Evolutionary conservation across 2,113 vertebrate species (phyloP).

Genomic region (Sinocyclocheilus maitianheensis): DNA sequence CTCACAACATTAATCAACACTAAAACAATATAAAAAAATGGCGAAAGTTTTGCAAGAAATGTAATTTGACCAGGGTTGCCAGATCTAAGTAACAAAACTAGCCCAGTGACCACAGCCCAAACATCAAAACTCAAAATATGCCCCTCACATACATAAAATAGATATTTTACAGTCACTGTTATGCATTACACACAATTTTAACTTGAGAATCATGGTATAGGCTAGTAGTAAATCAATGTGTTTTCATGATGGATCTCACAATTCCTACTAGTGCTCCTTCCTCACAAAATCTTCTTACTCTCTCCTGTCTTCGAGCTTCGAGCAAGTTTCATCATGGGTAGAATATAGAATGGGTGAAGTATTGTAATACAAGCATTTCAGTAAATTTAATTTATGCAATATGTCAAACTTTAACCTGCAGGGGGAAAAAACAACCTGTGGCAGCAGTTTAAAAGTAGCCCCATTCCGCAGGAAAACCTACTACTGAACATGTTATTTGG

Average conservation of each 20-base stretch:
- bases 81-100: background rate
- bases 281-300: too few species aligned
- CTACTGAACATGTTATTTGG: conserved; percentile 9
- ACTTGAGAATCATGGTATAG: background rate
- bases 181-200: background rate
- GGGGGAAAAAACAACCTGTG: background rate
- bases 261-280: too few species aligned
- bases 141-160: background rate
- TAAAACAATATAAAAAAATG: background rate
- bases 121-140: background rate
- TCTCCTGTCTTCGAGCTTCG: too few species aligned
- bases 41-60: background rate
- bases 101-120: background rate
- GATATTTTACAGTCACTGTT: background rate
- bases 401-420: background rate
- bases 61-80: background rate
- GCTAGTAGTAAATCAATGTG: background rate
- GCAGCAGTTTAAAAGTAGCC: background rate
- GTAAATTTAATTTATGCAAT: background rate
- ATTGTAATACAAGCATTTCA: background rate
- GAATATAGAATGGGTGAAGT: background rate
- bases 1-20: background rate
- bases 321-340: background rate
- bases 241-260: background rate
- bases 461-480: background rate